Base-by-base conservation (phyloP, 2,797 vertebrate genomes). In the Acrossocheilus fasciatus region DNA sequence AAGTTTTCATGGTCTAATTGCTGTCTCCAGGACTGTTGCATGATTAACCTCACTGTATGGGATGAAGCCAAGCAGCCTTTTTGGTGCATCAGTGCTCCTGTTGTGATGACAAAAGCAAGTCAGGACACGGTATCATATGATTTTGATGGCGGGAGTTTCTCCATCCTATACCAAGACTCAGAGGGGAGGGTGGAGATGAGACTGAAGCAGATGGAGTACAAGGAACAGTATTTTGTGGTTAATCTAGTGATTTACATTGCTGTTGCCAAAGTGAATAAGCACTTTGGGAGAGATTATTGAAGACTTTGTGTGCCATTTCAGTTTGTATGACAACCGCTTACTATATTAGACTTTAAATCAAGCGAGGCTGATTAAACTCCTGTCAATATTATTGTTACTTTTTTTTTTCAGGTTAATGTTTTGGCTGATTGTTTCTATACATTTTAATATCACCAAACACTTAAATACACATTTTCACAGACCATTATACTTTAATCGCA, bases 31-130 rank as follows among this genome's bases (percentile, higher is more conserved):
- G 95, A 94, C 59, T 97, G 97, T 91, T 98, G 93, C 17, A n/a
- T 98, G 73, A 93, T 99, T 96, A 96, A 93, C 85, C 64, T 97
- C 62, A 98, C 97, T 7, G 90, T 99, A 23, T 90, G 97, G 92
- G 97, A 98, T 66, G 96, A 97, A 89, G 92, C 90, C 59, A 92
- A 90, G 90, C 94, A 93, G 6, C 96, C 96, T 11, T 97, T 97
- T 88, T 98, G 96, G 97, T 98, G 96, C 85, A 91, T 97, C 83
- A 95, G 95, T 92, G 94, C 95, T 26, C 95, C 96, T 0, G 94
- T 98, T 20, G 87, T 81, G 84, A 70, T 97, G 91, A 70, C 82
- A 59, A 73, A 88, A 26, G 90, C 41, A 26, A 76, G 91, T 3
- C 52, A 70, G 20, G 66, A 84, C 0, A 76, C 91, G 0, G 43